Base-by-base conservation (phyloP, 2,113 vertebrate genomes). In the Tychaedon coryphoeus region DNA sequence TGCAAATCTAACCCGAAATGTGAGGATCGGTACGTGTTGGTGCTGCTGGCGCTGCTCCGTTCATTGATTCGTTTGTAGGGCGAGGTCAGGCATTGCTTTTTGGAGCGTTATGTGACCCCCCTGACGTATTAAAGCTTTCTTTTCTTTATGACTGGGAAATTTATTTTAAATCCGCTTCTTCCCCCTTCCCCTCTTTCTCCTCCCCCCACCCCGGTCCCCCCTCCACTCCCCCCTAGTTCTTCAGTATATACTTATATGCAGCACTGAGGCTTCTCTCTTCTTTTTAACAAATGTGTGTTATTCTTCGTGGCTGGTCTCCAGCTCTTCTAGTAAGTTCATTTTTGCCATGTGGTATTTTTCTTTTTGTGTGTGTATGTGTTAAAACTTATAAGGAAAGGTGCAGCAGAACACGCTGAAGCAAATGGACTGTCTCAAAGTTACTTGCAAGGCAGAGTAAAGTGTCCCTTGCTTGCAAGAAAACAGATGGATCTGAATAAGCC, bases 121-220 rank as follows among this genome's bases (percentile, higher is more conserved):
- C 10, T 16, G 48, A 13, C 17, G 29, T 71, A 4, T 31, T 51
- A 64, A 69, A 85, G 36, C 19, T 60, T 61, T 66, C 5, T 45
- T 65, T 69, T 48, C 28, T 80, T 45, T 64, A 18, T 20, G 31
- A n/a, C 14, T 43, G 40, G 24, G 13, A 62, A 38, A 56, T 12
- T 54, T 64, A 11, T 60, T 87, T 87, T 64, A 26, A 66, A 93
- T 24, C 15, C 0, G 0, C 33, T 93, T 71, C 5, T 54, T 25
- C 2, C 2, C 5, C 7, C 11, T 56, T 66, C 22, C 23, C 23
- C 34, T 14, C 13, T 8, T 17, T 14, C 28, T 12, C 17, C 5
- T 3, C 20, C 7, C 3, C 2, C 28, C 4, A 36, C 7, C 3
- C 7, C 2, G 38, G 5, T 38, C 38, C 19, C 8, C 40, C 6